Evolutionary conservation across 1,140 invertebrate species (phyloP).

Genomic region (Drosophila busckii): DNA sequence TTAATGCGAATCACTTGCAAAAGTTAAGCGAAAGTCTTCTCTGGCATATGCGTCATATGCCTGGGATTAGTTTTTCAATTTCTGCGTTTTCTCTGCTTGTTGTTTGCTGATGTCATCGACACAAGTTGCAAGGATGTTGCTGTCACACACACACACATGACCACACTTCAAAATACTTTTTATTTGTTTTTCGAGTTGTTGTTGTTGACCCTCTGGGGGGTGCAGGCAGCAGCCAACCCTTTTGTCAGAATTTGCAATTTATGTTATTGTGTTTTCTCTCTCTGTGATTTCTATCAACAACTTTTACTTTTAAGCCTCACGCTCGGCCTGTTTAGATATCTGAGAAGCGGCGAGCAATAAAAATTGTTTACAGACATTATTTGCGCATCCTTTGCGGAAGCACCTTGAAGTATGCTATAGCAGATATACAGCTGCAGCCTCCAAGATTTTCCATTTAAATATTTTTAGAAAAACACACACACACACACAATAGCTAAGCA

Average conservation of each 20-base stretch:
- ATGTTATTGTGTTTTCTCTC: conserved; percentile 63
- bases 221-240: conserved; percentile 45
- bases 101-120: conserved; percentile 78
- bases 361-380: conserved; percentile 78
- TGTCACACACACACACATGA: conserved; percentile 5
- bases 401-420: conserved; percentile 67
- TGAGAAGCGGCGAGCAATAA: conserved; percentile 66
- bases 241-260: conserved; percentile 72
- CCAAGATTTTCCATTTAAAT: conserved; percentile 64
- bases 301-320: conserved; percentile 74
- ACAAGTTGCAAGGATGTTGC: too few species aligned
- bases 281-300: conserved; percentile 74
- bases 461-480: conserved; percentile 33
- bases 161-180: conserved; percentile 19
- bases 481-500: conserved; percentile 44
- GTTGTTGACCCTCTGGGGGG: conserved; percentile 27
- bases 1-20: conserved; percentile 56
- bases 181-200: conserved; percentile 23
- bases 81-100: conserved; percentile 45
- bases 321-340: conserved; percentile 25
- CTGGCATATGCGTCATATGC: conserved; percentile 36
- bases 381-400: conserved; percentile 64
- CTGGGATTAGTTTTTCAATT: conserved; percentile 66
- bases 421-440: conserved; percentile 18
- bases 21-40: conserved; percentile 31